phyloP scores from a whole-genome alignment of 1,140 invertebrate genomes.

The Elysia chlorotica region DNA sequence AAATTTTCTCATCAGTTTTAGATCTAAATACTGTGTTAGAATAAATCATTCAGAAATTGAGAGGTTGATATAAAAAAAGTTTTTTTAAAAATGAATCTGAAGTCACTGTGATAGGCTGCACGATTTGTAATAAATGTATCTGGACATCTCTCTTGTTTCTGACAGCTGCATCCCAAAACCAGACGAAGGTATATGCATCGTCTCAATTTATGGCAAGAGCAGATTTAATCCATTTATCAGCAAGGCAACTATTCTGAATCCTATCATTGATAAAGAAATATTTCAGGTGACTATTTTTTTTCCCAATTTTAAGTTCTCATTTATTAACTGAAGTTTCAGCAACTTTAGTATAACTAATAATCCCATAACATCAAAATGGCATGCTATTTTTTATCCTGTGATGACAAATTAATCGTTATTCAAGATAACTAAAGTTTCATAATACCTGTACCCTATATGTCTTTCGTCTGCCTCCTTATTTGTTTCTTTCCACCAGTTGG shows the following conservation, averaged over 20 bases:
- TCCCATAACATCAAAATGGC: neutral
- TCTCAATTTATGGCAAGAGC: constrained; percentile 74
- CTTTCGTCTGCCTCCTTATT: too few relatives aligned
- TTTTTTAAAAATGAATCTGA: too few relatives aligned
- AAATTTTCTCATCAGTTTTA: too few relatives aligned
- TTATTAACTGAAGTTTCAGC: neutral
- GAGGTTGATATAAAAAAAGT: too few relatives aligned
- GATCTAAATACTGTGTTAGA: too few relatives aligned
- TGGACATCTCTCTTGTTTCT: too few relatives aligned
- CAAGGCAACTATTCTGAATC: constrained; percentile 70
- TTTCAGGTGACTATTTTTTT: constrained; percentile 49
- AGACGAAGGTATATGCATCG: constrained; percentile 67
- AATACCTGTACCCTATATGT: too few relatives aligned
- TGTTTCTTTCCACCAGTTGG: too few relatives aligned
- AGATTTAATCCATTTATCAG: constrained; percentile 66
- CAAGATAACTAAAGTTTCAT: too few relatives aligned
- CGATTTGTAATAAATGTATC: too few relatives aligned
- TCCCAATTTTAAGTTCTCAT: neutral
- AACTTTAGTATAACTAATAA: neutral
- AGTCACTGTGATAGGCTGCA: too few relatives aligned
- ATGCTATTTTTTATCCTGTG: neutral
- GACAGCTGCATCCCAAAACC: constrained; percentile 33
- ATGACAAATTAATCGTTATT: neutral
- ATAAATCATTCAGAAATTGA: too few relatives aligned
- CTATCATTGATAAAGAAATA: constrained; percentile 64